These are phyloP conservation scores for Epirrita christyi DNA, from an alignment of 2,888 invertebrate genomes.

Conservation along the genomic window DNA sequence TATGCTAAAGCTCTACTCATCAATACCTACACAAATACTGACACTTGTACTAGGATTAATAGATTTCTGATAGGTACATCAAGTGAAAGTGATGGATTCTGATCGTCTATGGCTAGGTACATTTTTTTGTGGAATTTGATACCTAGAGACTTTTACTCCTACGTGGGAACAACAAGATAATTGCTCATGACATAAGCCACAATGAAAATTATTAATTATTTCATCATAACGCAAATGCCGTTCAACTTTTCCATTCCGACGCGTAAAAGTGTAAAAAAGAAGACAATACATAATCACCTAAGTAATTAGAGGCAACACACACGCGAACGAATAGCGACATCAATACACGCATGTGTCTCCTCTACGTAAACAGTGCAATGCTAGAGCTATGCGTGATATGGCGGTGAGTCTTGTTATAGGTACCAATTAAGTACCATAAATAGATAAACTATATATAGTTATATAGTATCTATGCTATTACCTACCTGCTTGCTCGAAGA, in stretches of 20 bases:
- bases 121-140: neutral
- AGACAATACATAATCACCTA: slow-evolving; percentile 69
- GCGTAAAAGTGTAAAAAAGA: slow-evolving; percentile 67
- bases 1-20: too few species aligned
- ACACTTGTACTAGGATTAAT: too few species aligned
- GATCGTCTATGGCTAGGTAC: neutral
- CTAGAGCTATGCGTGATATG: too few species aligned
- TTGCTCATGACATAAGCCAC: slow-evolving; percentile 52
- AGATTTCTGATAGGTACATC: too few species aligned
- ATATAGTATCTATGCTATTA: too few species aligned
- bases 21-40: neutral
- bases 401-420: too few species aligned
- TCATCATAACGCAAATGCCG: slow-evolving; percentile 63
- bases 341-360: slow-evolving; percentile 35
- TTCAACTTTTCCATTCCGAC: slow-evolving; percentile 76
- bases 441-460: too few species aligned
- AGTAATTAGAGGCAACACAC: slow-evolving; percentile 64
- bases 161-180: slow-evolving; percentile 23
- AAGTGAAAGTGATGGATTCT: too few species aligned
- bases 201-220: slow-evolving; percentile 51
- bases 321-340: slow-evolving; percentile 55
- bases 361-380: slow-evolving; percentile 8
- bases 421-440: too few species aligned
- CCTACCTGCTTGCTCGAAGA: too few species aligned
- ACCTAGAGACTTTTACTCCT: neutral